Evolutionary conservation across 2,797 vertebrate species (phyloP), one percentile per base, ranked within the genome.

Genomic region (Steatocranus sp.): DNA sequence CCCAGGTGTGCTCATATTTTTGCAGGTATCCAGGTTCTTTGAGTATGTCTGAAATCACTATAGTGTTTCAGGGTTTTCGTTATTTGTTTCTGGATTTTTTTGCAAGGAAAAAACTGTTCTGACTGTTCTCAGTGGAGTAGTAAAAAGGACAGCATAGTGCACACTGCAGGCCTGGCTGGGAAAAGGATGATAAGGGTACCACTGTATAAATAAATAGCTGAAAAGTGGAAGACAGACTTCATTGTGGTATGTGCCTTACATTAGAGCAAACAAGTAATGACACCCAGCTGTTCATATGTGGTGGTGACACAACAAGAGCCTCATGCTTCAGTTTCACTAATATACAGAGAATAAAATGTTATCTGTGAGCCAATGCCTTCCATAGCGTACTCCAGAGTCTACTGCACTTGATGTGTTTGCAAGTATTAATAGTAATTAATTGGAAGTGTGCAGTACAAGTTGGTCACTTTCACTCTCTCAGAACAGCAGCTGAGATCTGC

Each of bases 151-250:
- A 82, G 43, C 34, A 48, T 76, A 74, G 54, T 68, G 46, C 11
- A 49, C 56, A 54, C 54, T 49, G n/a, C 50, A 81, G 61, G 17
- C 63, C 49, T 86, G 78, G 81, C 89, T 90, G 90, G 86, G 90
- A 93, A 90, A 82, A 81, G 87, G 86, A 87, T 87, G 93, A 95
- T 94, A 91, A 94, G 92, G 84, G 79, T 86, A 92, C 93, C 85
- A 75, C 82, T 92, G 86, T 90, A 91, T 93, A 95, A 95, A 95
- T 93, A 96, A 96, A 95, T 88, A 92, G 82, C 79, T 68, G 75
- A 73, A 76, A 87, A 88, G 81, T 84, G 89, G 87, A 92, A 89
- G 91, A 92, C 83, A 88, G 79, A 50, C 87, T 93, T 94, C 93
- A 85, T 92, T 95, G 94, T 95, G 95, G 95, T 96, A 95, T 94